These are phyloP conservation scores for Ptychadena robeensis DNA, from an alignment of 2,797 vertebrate genomes.

Conservation along the genomic window DNA sequence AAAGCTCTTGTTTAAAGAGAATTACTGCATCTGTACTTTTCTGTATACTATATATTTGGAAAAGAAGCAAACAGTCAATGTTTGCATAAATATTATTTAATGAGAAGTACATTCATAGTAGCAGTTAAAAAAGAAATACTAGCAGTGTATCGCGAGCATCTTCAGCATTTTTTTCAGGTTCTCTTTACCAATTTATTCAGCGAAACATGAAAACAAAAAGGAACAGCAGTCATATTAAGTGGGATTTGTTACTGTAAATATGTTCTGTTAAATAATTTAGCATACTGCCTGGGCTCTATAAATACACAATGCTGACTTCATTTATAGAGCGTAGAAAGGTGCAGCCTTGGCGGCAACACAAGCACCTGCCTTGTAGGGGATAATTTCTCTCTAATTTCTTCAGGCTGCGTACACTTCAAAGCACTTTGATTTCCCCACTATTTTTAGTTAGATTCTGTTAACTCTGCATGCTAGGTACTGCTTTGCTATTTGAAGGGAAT, in stretches of 20 bases:
- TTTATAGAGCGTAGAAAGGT: constrained; percentile 4
- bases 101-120: neutral
- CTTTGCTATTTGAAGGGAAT: neutral
- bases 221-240: constrained; percentile 47
- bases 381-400: constrained; percentile 7
- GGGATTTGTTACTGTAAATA: constrained; percentile 55
- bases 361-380: constrained; percentile 25
- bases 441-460: constrained; percentile 6
- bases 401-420: constrained; percentile 8
- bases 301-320: constrained; percentile 45
- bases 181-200: neutral
- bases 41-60: neutral
- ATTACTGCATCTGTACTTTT: neutral
- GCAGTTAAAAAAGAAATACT: neutral
- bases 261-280: constrained; percentile 54
- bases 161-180: constrained; percentile 3
- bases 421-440: neutral
- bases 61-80: neutral
- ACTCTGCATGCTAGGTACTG: neutral
- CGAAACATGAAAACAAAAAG: constrained; percentile 26
- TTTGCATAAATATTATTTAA: neutral
- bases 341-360: constrained; percentile 4
- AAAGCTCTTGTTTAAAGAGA: too few relatives aligned
- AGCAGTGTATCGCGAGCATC: neutral
- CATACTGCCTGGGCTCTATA: constrained; percentile 17